Evolutionary conservation across 2,797 vertebrate species (phyloP), one percentile per base, ranked within the genome.

Genomic region (Clarias laeviceps): DNA sequence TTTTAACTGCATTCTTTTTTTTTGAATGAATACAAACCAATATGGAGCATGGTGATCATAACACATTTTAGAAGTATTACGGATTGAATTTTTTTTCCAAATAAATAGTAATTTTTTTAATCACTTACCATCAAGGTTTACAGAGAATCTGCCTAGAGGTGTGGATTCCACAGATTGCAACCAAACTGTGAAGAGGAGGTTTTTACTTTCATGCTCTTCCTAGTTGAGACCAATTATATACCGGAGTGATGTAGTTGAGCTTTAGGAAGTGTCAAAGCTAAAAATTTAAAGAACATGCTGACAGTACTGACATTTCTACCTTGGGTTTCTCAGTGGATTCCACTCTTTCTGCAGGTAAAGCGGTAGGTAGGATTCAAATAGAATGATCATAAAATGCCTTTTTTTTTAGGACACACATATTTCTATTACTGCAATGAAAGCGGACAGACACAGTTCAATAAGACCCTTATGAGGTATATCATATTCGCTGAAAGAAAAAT

Each of bases 321-420:
- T n/a, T 79, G 12, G 22, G 76, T 61, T 79, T 62, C 32, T 62
- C 32, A 61, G 76, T n/a, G 5, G 34, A 62, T 79, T 79, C 15
- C n/a, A 61, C 2, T 78, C 5, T n/a, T 79, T 62, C 57, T n/a
- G 2, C 5, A 15, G 56, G 9, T 12, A 78, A 14, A n/a, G 11
- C 20, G 11, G 29, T 78, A 78, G 2, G 5, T 54, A 54, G 50
- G 50, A 22, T 37, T 59, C 20, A 37, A 22, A 78, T 22, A 59
- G 56, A 76, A 56, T 76, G 2, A 29, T 56, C 14, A 50, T 17
- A 54, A 72, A 56, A 56, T 18, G 27, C n/a, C 17, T 1, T 17
- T 74, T 57, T 34, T 27, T 17, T 1, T 29, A 29, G 54, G 17
- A 54, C 18, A 57, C 29, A 57, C 18, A 8, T 17, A 14, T 20